A percentile compares a stretch with the other conserved stretches of the same genome.
Evolutionary conservation across 2,888 invertebrate species (phyloP).

Genomic region (Frankliniella fusca): DNA sequence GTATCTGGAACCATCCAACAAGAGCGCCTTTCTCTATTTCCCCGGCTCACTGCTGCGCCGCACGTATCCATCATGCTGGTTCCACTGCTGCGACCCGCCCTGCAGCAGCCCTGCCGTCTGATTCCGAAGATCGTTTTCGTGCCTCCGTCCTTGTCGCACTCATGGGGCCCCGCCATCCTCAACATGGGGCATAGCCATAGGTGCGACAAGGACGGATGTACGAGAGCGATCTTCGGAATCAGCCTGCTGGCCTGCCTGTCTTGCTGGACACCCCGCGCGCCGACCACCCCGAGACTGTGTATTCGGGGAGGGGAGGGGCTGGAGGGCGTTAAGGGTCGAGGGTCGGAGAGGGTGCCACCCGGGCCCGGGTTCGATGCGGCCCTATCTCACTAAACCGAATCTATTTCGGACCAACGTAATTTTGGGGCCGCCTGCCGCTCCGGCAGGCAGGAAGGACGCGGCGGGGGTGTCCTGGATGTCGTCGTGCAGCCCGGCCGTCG

Average conservation of each 20-base stretch:
- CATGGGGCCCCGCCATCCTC: no score
- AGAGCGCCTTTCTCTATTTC: neutral
- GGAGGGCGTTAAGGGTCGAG: neutral
- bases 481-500: neutral
- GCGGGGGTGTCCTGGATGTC: neutral
- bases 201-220: no score
- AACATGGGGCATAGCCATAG: no score
- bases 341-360: neutral
- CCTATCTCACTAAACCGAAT: conserved; percentile 22
- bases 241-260: no score
- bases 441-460: neutral
- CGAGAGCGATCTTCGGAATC: no score
- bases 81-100: neutral
- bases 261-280: neutral
- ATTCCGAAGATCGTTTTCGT: no score
- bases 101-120: no score
- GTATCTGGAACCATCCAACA: no score
- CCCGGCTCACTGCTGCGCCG: no score
- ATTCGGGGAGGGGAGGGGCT: neutral
- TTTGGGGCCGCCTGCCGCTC: conserved; percentile 11
- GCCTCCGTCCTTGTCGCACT: no score
- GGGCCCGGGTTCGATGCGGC: neutral
- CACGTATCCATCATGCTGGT: neutral
- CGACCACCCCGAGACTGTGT: neutral
- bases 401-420: conserved; percentile 24